phyloP scores from a whole-genome alignment of 2,797 vertebrate species.

The Tiaroga cobitis region DNA sequence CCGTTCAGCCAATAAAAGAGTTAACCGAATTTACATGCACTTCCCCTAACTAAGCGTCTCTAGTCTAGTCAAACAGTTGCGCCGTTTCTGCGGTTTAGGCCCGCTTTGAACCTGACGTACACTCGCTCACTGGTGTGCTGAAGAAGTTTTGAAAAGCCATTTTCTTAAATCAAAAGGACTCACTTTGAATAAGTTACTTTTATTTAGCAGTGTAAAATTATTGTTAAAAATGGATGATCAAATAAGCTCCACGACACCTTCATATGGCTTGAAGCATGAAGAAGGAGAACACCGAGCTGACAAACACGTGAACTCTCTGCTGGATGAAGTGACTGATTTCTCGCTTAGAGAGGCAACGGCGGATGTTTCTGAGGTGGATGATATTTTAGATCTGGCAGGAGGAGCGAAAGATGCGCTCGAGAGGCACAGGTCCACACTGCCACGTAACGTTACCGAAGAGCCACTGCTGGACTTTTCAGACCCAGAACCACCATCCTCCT shows the following conservation, averaged over 20 bases:
- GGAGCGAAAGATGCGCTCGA: constrained; percentile 62
- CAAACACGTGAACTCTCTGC: background rate
- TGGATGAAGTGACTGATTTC: constrained; percentile 30
- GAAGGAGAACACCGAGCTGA: background rate
- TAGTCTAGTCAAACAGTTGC: background rate
- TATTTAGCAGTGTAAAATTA: background rate
- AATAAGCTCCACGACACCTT: constrained; percentile 59
- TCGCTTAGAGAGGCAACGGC: constrained; percentile 5
- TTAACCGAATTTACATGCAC: background rate
- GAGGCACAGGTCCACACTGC: constrained; percentile 57
- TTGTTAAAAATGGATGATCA: constrained; percentile 50
- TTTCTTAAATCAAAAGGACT: constrained; percentile 1
- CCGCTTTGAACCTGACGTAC: background rate
- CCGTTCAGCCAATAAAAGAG: constrained; percentile 33
- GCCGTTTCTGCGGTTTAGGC: constrained; percentile 21
- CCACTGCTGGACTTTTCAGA: constrained; percentile 20
- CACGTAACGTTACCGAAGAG: constrained; percentile 39
- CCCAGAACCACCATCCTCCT: constrained; percentile 19
- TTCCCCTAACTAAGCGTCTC: constrained; percentile 17
- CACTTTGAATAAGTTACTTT: background rate
- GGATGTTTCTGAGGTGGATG: constrained; percentile 35
- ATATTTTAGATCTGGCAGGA: constrained; percentile 64
- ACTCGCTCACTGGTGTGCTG: background rate
- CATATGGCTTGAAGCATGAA: constrained; percentile 10
- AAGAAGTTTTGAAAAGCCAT: background rate